Percentiles rank a stretch among this genome's conserved stretches.
phyloP scores from a whole-genome alignment of 2,797 vertebrate genomes.

The Anolis apletophallus region DNA sequence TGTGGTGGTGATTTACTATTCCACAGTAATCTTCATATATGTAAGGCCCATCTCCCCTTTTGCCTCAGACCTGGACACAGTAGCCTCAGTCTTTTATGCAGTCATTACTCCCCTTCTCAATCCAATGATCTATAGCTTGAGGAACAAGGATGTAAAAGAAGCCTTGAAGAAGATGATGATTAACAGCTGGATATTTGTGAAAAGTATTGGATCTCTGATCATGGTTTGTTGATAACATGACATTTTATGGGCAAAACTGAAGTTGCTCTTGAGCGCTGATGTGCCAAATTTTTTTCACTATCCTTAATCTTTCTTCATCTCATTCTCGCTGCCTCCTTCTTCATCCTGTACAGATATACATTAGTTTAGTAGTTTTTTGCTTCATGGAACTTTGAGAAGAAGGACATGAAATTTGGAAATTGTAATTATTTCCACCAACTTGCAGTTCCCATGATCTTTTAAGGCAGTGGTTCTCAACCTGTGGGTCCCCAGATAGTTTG shows the following conservation, averaged over 20 bases:
- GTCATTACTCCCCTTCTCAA: conserved; percentile 51
- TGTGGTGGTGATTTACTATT: conserved; percentile 52
- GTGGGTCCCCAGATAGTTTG: too few species aligned
- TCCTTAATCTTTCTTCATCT: background rate
- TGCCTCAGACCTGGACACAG: conserved; percentile 39
- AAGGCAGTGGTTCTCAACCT: too few species aligned
- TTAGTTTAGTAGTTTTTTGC: background rate
- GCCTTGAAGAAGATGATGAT: conserved; percentile 36
- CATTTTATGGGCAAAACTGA: background rate
- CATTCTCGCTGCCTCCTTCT: background rate
- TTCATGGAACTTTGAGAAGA: background rate
- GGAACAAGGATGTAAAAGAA: conserved; percentile 52
- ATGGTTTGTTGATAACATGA: conserved; percentile 2
- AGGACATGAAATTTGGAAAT: too few species aligned
- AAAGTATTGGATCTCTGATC: background rate
- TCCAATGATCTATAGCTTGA: conserved; percentile 50
- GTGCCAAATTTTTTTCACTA: background rate
- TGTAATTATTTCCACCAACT: background rate
- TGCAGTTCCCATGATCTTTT: background rate
- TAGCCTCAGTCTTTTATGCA: conserved; percentile 44
- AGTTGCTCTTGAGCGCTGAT: background rate
- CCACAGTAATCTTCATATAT: conserved; percentile 41
- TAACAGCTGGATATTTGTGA: background rate
- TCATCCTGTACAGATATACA: background rate
- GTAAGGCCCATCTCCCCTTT: conserved; percentile 31